Evolutionary conservation across 1,140 invertebrate genomes (phyloP), one percentile per base, ranked within the genome.

Genomic region (Lasioglossum albipes): DNA sequence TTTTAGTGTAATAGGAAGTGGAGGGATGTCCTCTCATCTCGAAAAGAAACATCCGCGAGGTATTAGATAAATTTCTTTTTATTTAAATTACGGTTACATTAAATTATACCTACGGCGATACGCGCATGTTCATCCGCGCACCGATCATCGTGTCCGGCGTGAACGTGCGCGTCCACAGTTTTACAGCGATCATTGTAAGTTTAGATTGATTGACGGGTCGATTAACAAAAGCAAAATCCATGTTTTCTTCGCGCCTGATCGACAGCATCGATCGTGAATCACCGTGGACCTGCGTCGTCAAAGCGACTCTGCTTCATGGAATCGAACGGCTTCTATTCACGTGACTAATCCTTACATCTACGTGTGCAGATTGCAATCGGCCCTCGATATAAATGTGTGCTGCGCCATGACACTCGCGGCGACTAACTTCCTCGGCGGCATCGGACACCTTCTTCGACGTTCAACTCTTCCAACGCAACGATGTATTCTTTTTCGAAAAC

Each of bases 71-170:
- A 88, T 82, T 79, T 79, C 20, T 79, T 87, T 86, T 85, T 88
- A 88, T 88, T 89, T 88, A 87, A 86, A 83, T 88, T 84, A 88
- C 85, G 71, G 64, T 77, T 88, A 87, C 81, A 85, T 83, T 85
- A 87, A 87, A 87, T 87, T 87, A 71, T 82, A 82, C 75, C 73
- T 81, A 83, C 75, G 45, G 69, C 68, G 69, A 78, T 36, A 66
- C 69, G 80, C 41, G 42, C 62, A 75, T 77, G 62, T 69, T 66
- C 65, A 49, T 66, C 41, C 52, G 57, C 49, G 67, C 78, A 71
- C 71, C 70, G 77, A 65, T 13, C 45, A 49, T 49, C 45, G 65
- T 69, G 20, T 81, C 45, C 49, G 22, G 22, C 68, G 49, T 16
- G 54, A 62, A 68, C 79, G 70, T 5, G 67, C 49, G 64, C 36